Base-by-base conservation (phyloP, 2,797 vertebrate genomes). In the Iguana delicatissima region DNA sequence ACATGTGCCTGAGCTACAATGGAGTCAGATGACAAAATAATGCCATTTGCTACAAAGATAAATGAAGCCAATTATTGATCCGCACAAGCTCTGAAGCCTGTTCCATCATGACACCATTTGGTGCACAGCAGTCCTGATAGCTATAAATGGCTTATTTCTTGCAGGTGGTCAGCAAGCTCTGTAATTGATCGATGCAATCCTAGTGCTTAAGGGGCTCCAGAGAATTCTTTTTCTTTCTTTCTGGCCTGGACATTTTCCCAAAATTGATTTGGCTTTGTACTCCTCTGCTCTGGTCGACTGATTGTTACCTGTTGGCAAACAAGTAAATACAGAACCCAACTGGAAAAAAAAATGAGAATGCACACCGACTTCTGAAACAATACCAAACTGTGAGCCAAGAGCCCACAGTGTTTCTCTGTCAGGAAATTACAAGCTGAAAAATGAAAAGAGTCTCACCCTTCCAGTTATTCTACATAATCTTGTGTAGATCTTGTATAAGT, bases 21-120 rank as follows among this genome's bases (percentile, higher is more conserved):
- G 46, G 77, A 87, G 84, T 91, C 88, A 89, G 90, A 80, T 85
- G 73, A 87, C 83, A 89, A 69, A 84, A 93, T 84, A 90, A 84
- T 79, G 86, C 72, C 46, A 46, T 16, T 38, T 69, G 69, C 85
- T 91, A 91, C 85, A 84, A 87, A 84, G 57, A 87, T 72, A 87
- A 87, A 84, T 91, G 85, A 84, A 91, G n/a, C 85, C 85, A 87
- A 87, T 91, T 87, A 90, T 82, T 64, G 80, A 87, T 87, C 89
- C 2, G 12, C 72, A 83, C 72, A 77, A 50, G 59, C 42, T 87
- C 80, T 42, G 80, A 84, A 77, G 59, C 72, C 82, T 42, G 26
- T 91, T 84, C 76, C 50, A 79, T 84, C 80, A 84, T 67, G 80
- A 83, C 77, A 72, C 85, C 83, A 67, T 77, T 86, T 84, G 80